Base-by-base conservation (phyloP, 2,113 vertebrate genomes). In the Psophia crepitans region DNA sequence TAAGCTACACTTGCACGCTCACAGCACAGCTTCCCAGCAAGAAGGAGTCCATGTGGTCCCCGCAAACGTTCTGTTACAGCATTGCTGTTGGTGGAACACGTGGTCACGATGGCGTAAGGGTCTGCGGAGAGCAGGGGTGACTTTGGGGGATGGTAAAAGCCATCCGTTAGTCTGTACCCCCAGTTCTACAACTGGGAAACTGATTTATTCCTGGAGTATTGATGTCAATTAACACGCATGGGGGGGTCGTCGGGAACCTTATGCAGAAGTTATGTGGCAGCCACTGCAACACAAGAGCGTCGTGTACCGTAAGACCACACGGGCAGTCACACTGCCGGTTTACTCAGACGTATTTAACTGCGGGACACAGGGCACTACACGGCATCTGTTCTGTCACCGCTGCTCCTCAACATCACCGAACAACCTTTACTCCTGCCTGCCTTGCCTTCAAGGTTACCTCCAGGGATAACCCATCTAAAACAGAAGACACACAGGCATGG, bases 161-260 rank as follows among this genome's bases (percentile, higher is more conserved):
- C 39, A 66, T 35, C 44, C 43, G 78, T 46, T 6, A 44, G 22
- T 33, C 51, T 15, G 8, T 15, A 37, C 8, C 5, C 13, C 39
- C 11, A 83, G 17, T 54, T 57, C 76, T 26, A 56, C 70, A 85
- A 58, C 41, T 12, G 46, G 56, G 65, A 84, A 79, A 66, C 26
- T 15, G 20, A 75, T 65, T 84, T 76, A 32, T 66, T 66, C 46
- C 51, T 61, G 19, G 30, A 43, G 26, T 35, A 49, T 19, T 32
- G 33, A 56, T 41, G 39, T 49, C 33, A n/a, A 27, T 48, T 61
- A 80, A 48, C 12, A 53, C 1, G 19, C 20, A 32, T 0, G 7
- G 14, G 1, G 18, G 3, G 3, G 27, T 10, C 1, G 1, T 1
- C 39, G 54, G 65, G 35, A 85, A 23, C 33, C n/a, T 75, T 20